Percentiles rank a stretch among this genome's conserved stretches.
Conservation (phyloP, 2,797 vertebrate genomes). For the Mallotus villosus region DNA sequence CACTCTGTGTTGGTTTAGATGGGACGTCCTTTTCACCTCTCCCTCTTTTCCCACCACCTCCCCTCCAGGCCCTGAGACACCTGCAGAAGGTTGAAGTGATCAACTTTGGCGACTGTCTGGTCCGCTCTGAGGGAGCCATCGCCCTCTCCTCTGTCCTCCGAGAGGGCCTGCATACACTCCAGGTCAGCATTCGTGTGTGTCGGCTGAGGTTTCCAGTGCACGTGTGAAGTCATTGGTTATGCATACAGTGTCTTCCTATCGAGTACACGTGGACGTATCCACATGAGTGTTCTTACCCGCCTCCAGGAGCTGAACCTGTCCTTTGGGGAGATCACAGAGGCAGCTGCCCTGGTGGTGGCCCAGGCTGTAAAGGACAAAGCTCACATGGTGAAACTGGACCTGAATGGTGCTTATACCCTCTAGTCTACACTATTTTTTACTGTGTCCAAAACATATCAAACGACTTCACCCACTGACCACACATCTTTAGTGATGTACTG, state of each 20-base stretch:
- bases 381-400: slow-evolving; percentile 88
- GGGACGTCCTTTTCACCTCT: not conserved
- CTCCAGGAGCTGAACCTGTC: slow-evolving; percentile 93
- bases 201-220: no score
- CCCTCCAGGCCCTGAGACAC: slow-evolving; percentile 82
- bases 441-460: no score
- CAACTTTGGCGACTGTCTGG: slow-evolving; percentile 97
- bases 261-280: no score
- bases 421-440: not conserved
- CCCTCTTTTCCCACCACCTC: not conserved
- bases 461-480: no score
- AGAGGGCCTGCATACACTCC: slow-evolving; percentile 88
- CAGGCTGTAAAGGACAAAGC: slow-evolving; percentile 81
- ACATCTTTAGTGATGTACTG: no score
- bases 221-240: no score
- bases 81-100: slow-evolving; percentile 88
- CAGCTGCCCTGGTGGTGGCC: slow-evolving; percentile 85
- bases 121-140: slow-evolving; percentile 89
- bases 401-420: slow-evolving; percentile 88
- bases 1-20: not conserved
- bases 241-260: no score
- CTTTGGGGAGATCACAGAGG: slow-evolving; percentile 91
- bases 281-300: not conserved
- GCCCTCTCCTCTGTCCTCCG: slow-evolving; percentile 87
- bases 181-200: slow-evolving; percentile 70